Conservation (phyloP, 2,888 invertebrate genomes). For the Pedicia rivosa region DNA sequence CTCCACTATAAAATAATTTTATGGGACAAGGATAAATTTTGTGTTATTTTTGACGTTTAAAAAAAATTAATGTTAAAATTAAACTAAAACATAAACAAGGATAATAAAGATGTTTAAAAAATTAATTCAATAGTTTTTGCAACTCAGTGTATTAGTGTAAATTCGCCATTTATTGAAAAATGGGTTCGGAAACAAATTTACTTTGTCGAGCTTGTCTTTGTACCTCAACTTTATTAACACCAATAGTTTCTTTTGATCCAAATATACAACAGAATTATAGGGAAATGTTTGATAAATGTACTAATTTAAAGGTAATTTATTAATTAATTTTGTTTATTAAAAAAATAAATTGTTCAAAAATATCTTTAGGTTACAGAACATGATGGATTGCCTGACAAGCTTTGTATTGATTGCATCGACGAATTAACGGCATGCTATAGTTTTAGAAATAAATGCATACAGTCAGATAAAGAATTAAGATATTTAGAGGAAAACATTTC, state of each 20-base stretch:
- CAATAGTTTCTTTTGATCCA: background rate
- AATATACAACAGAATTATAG: background rate
- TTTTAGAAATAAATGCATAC: background rate
- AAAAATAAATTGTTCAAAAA: too few relatives aligned
- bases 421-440: background rate
- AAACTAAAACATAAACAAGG: too few relatives aligned
- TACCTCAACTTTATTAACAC: background rate
- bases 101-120: too few relatives aligned
- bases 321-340: too few relatives aligned
- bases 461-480: background rate
- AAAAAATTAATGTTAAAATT: too few relatives aligned
- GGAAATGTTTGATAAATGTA: constrained; percentile 2
- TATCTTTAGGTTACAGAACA: background rate
- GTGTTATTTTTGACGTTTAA: too few relatives aligned
- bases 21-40: too few relatives aligned
- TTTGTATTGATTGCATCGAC: constrained; percentile 1
- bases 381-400: background rate
- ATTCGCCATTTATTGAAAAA: too few relatives aligned
- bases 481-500: background rate
- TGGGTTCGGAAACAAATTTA: background rate
- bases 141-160: too few relatives aligned
- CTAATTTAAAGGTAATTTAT: background rate
- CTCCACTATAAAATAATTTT: too few relatives aligned
- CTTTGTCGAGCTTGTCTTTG: background rate
- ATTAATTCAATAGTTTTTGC: too few relatives aligned